Conservation (phyloP, 2,888 invertebrate genomes). For the Caenorhabditis plicata region DNA sequence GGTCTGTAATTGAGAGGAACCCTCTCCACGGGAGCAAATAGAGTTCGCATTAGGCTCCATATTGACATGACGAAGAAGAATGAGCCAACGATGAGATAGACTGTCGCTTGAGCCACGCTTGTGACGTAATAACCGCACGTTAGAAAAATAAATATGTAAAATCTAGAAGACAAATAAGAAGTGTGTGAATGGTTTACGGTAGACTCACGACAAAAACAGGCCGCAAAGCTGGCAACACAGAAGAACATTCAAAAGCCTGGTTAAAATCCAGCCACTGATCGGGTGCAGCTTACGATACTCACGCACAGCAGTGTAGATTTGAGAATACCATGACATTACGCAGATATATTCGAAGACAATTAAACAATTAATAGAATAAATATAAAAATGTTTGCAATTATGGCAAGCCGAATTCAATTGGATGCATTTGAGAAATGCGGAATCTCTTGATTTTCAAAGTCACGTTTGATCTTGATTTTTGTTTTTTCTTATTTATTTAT, state of each 20-base stretch:
- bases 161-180: conserved; percentile 6
- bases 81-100: conserved; percentile 39
- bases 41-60: conserved; percentile 45
- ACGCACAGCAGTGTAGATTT: conserved; percentile 52
- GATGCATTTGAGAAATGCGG: too few species aligned
- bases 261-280: conserved; percentile 24
- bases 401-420: too few species aligned
- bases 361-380: too few species aligned
- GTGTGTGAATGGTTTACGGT: background rate
- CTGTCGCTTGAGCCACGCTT: conserved; percentile 16
- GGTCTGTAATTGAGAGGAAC: conserved; percentile 41
- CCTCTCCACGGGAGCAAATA: conserved; percentile 33
- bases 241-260: conserved; percentile 33
- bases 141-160: conserved; percentile 22
- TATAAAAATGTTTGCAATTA: too few species aligned
- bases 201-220: conserved; percentile 17
- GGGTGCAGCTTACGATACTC: conserved; percentile 34
- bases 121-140: conserved; percentile 30
- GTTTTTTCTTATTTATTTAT: too few species aligned
- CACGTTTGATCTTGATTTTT: too few species aligned
- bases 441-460: too few species aligned
- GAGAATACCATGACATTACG: conserved; percentile 61
- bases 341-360: too few species aligned
- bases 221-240: conserved; percentile 23
- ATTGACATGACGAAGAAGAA: conserved; percentile 36